These are phyloP conservation scores for Micrastur ruficollis DNA, from an alignment of 2,797 vertebrate species.

Conservation along the genomic window DNA sequence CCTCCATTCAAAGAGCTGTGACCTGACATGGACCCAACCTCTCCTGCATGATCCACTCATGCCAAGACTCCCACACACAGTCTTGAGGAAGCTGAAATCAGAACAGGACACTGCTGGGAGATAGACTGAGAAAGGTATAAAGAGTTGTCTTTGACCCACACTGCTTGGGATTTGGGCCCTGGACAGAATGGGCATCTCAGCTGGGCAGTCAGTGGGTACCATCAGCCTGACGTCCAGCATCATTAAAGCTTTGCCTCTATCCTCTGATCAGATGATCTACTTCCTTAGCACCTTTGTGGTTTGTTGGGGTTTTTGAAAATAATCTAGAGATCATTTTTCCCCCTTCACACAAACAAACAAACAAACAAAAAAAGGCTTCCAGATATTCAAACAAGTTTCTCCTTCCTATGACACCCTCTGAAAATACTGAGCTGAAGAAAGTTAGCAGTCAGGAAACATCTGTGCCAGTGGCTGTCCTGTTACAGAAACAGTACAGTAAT, in stretches of 20 bases:
- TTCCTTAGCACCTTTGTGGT: neutral
- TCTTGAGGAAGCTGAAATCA: neutral
- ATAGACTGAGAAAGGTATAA: neutral
- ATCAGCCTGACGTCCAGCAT: neutral
- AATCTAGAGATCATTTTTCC: neutral
- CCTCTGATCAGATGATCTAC: neutral
- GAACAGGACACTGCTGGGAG: neutral
- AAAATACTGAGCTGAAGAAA: neutral
- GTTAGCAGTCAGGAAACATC: neutral
- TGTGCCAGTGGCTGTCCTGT: neutral
- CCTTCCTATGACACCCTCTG: neutral
- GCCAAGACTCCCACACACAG: neutral
- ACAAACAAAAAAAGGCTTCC: neutral
- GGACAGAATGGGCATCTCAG: neutral
- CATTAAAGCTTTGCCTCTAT: neutral
- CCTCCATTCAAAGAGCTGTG: neutral
- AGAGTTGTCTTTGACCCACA: neutral
- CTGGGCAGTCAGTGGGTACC: neutral
- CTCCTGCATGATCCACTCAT: neutral
- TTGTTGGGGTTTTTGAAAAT: fast-evolving
- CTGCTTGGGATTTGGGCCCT: neutral
- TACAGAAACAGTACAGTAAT: neutral
- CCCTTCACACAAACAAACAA: neutral
- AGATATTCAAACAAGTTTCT: neutral
- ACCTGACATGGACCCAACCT: neutral